Conservation (phyloP, 1,140 invertebrate genomes). For the Plodia interpunctella region DNA sequence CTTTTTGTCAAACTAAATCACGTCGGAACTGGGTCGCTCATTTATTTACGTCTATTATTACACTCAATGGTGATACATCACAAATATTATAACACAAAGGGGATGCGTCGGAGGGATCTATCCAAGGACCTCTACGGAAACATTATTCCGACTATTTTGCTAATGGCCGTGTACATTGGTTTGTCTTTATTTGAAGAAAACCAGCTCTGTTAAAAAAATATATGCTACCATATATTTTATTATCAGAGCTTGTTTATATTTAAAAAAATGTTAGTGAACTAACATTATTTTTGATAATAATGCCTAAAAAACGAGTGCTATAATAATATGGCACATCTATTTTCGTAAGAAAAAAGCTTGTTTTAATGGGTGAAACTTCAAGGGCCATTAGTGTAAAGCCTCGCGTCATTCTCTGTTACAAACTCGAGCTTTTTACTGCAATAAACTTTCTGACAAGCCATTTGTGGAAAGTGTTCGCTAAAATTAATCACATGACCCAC, state of each 20-base stretch:
- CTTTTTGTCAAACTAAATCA: slow-evolving; percentile 2
- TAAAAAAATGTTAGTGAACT: too few species aligned
- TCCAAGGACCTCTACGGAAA: too few species aligned
- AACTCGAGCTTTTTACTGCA: slow-evolving; percentile 47
- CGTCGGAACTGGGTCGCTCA: slow-evolving; percentile 1
- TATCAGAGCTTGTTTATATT: too few species aligned
- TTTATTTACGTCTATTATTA: neutral
- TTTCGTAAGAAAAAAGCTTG: slow-evolving; percentile 23
- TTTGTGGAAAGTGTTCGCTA: slow-evolving; percentile 43
- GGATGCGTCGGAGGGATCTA: too few species aligned
- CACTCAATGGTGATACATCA: neutral
- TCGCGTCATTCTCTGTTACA: slow-evolving; percentile 41
- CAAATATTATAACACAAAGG: too few species aligned
- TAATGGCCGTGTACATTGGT: too few species aligned
- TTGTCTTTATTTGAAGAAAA: too few species aligned
- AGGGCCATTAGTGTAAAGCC: slow-evolving; percentile 47
- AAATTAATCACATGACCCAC: slow-evolving; percentile 44
- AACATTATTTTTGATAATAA: too few species aligned
- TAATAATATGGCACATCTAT: neutral
- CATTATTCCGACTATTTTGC: too few species aligned
- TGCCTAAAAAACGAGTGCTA: too few species aligned
- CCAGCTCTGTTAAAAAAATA: too few species aligned
- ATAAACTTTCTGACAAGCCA: slow-evolving; percentile 49
- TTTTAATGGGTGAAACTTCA: slow-evolving; percentile 44
- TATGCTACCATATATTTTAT: too few species aligned